A percentile compares a stretch with the other conserved stretches of the same genome.
Conservation (phyloP, 2,888 invertebrate genomes). For the Blastobasis lacticolella region DNA sequence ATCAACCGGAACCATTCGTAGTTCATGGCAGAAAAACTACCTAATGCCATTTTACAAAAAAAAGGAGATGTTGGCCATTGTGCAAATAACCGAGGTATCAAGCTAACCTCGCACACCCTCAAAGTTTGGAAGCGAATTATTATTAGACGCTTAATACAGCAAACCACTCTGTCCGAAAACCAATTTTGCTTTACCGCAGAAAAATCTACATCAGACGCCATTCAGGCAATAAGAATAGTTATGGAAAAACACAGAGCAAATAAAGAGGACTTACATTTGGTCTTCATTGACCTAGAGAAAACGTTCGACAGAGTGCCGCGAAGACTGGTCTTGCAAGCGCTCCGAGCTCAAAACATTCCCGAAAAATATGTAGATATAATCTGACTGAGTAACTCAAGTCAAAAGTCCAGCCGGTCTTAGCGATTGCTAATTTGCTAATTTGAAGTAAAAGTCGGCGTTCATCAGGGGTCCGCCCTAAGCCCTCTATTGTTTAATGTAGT, state of each 20-base stretch:
- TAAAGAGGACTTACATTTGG: neutral
- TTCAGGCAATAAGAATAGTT: neutral
- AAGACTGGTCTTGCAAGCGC: neutral
- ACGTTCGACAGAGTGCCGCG: neutral
- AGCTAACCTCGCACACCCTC: conserved; percentile 2
- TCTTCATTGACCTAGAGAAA: conserved; percentile 5
- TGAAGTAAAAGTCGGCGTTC: neutral
- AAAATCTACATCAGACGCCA: conserved; percentile 2
- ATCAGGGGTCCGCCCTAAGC: neutral
- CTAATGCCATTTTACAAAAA: conserved; percentile 2
- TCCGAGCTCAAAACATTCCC: neutral
- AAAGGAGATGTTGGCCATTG: conserved; percentile 3
- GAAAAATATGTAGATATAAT: neutral
- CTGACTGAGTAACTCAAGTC: neutral
- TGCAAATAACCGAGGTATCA: conserved; percentile 1
- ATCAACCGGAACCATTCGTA: neutral
- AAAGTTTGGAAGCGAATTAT: conserved; percentile 2
- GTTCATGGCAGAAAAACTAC: neutral
- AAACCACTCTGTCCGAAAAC: neutral
- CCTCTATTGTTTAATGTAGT: neutral
- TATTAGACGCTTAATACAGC: neutral
- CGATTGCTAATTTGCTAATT: too few relatives aligned
- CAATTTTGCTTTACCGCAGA: conserved; percentile 2
- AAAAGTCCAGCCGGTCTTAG: neutral
- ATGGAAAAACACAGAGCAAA: conserved; percentile 1